Base-by-base conservation (phyloP, 2,888 invertebrate species). In the Parthenolecanium corni region DNA sequence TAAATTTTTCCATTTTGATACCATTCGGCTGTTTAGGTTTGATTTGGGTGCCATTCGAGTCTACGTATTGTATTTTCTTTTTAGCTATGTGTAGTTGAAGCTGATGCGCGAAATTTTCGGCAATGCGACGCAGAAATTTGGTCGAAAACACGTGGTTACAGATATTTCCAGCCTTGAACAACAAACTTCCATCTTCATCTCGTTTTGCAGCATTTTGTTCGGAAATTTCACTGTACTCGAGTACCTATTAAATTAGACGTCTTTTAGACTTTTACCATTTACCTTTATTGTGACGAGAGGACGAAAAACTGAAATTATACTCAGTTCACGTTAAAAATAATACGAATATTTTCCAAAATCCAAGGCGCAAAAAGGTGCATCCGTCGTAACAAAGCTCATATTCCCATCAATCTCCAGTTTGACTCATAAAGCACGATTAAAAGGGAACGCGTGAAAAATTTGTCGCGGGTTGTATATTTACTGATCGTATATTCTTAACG, bases 1-100 rank as follows among this genome's bases (percentile, higher is more conserved):
- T 89, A 73, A 99, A 99, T 74, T 97, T 98, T 72, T 99, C 98
- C 76, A 99, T 86, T 77, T 99, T 99, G 67, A 98, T 91, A 11
- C 97, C 98, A 70, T 98, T 98, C 0, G 92, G 85, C 66, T 82
- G 80, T 0, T 81, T 79, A 0, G 98, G 96, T 66, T 82, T 84
- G 42, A 83, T 77, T 52, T 81, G 78, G 18, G 81, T 76, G 2
- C 91, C 90, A 9, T 80, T 77, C 1, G 78, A 77, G 71, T 90
- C 84, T 0, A 93, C 77, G 69, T 81, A 86, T 0, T 95, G 86
- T 67, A 99, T 96, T 77, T 98, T 98, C 78, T 99, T 99, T 72
- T 91, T 90, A 5, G 98, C 98, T 0, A 94, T 84, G 72, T 99
- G 98, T 57, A 96, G 80, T 69, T 88, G 87, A 40, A 99, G 74